Evolutionary conservation across 1,140 invertebrate genomes (phyloP).

Genomic region (Eumaeus atala): DNA sequence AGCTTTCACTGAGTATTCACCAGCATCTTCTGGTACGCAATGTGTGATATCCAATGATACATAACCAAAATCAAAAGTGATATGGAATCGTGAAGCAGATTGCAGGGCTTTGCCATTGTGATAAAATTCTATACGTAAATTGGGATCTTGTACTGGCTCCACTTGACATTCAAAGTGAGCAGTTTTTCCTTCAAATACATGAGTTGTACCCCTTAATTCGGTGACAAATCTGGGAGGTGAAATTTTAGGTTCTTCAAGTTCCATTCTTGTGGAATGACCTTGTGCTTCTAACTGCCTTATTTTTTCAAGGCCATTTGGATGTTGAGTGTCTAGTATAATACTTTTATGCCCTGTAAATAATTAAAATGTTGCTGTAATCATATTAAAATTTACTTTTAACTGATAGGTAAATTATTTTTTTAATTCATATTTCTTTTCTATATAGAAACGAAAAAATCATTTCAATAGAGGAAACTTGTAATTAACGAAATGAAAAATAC

Average conservation of each 20-base stretch:
- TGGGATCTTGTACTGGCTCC: slow-evolving; percentile 93
- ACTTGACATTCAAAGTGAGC: slow-evolving; percentile 94
- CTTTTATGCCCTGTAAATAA: slow-evolving; percentile 79
- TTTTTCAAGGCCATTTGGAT: slow-evolving; percentile 94
- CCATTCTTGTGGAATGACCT: slow-evolving; percentile 83
- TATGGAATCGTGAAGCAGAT: slow-evolving; percentile 91
- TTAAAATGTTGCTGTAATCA: slow-evolving; percentile 34
- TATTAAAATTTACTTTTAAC: not conserved
- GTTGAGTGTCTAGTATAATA: slow-evolving; percentile 92
- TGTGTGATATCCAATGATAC: slow-evolving; percentile 93
- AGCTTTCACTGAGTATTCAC: slow-evolving; percentile 92
- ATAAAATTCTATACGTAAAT: slow-evolving; percentile 92
- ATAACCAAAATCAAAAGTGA: slow-evolving; percentile 96
- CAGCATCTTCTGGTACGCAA: slow-evolving; percentile 93
- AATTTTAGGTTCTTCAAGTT: slow-evolving; percentile 86
- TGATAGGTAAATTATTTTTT: not conserved
- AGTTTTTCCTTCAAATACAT: slow-evolving; percentile 88
- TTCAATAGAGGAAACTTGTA: too few relatives aligned
- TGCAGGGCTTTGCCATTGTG: slow-evolving; percentile 92
- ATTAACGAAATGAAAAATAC: too few relatives aligned
- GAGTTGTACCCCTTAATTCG: slow-evolving; percentile 87
- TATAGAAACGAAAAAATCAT: too few relatives aligned
- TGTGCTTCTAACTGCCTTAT: slow-evolving; percentile 92
- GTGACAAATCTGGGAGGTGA: slow-evolving; percentile 88
- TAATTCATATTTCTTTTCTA: too few relatives aligned